These are phyloP conservation scores for Aegypius monachus DNA, from an alignment of 2,113 vertebrate species.

Conservation along the genomic window DNA sequence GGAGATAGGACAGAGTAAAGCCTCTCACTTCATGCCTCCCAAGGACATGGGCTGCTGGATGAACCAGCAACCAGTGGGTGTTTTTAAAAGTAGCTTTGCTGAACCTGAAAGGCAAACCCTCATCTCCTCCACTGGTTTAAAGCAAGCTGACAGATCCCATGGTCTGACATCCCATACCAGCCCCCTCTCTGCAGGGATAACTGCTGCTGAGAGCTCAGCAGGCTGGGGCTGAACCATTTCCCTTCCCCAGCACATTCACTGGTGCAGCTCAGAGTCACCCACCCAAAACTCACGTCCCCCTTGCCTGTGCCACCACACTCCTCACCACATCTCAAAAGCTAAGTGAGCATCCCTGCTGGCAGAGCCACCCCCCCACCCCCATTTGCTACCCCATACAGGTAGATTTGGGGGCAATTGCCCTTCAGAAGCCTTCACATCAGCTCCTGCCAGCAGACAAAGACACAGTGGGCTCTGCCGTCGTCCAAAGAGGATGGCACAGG, in stretches of 20 bases:
- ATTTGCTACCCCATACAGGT: too few species aligned
- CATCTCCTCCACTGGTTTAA: background rate
- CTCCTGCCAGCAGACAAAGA: background rate
- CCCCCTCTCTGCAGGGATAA: fast-evolving
- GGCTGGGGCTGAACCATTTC: background rate
- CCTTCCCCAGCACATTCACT: background rate
- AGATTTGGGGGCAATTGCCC: too few species aligned
- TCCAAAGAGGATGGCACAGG: background rate
- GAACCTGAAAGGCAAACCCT: background rate
- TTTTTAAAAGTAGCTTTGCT: background rate
- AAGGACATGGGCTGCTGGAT: background rate
- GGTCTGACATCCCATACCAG: background rate
- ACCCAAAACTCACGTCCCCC: background rate
- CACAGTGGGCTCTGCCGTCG: background rate
- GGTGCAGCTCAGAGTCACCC: background rate
- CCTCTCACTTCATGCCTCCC: background rate
- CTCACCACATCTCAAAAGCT: background rate
- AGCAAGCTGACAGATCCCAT: background rate
- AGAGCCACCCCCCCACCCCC: background rate
- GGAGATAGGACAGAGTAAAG: background rate
- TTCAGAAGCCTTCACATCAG: background rate
- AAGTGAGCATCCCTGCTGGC: background rate
- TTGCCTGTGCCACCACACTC: background rate
- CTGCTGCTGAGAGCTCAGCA: background rate
- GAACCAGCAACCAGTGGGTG: background rate